Conservation (phyloP, 2,113 vertebrate species). For the Hoplias malabaricus region DNA sequence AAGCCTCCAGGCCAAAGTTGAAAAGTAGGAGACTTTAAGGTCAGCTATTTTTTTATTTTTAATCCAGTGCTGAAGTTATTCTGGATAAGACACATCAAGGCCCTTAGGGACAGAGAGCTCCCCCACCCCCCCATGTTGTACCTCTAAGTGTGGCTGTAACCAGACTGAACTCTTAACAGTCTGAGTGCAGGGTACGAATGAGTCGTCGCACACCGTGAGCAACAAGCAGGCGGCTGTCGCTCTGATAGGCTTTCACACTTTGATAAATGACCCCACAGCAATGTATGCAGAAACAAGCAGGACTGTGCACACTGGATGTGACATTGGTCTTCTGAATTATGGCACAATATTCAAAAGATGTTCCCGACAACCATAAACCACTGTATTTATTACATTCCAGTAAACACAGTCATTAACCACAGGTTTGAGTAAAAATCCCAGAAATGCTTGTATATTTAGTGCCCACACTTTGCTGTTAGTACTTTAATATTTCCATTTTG, state of each 20-base stretch:
- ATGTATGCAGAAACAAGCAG: no score
- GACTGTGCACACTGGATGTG: no score
- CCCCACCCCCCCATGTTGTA: not conserved
- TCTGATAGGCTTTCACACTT: not conserved
- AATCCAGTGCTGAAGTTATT: not conserved
- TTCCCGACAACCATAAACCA: no score
- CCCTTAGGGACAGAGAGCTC: not conserved
- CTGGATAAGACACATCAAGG: not conserved
- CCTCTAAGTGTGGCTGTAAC: constrained; percentile 4
- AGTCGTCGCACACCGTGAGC: not conserved
- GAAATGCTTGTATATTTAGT: no score
- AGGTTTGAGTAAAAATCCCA: no score
- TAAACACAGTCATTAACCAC: no score
- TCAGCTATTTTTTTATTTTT: constrained; percentile 16
- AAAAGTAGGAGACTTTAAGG: constrained; percentile 15
- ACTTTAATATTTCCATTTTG: no score
- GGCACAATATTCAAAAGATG: no score
- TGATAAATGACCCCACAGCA: no score
- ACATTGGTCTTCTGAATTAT: no score
- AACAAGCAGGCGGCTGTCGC: not conserved
- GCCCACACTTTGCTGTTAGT: no score
- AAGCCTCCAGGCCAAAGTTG: constrained; percentile 21
- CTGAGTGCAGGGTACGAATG: not conserved
- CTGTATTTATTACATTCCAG: no score
- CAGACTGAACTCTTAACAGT: not conserved